A percentile compares a stretch with the other conserved stretches of the same genome.
Evolutionary conservation across 1,140 invertebrate genomes (phyloP).

Genomic region (Artemia franciscana): DNA sequence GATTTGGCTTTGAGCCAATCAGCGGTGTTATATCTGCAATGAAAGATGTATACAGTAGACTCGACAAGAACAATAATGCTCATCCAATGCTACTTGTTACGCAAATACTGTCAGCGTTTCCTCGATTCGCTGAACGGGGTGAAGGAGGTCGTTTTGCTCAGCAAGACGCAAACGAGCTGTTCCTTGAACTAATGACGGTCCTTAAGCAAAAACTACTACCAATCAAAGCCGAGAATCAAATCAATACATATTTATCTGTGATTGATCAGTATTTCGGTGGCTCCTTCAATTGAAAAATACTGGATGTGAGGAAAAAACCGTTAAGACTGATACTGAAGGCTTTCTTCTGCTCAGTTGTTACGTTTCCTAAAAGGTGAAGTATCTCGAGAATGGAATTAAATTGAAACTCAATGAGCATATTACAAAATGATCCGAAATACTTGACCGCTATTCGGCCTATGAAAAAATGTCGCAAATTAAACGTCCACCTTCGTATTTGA

Average conservation of each 20-base stretch:
- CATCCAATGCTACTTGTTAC: conserved; percentile 17
- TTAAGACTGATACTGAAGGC: conserved; percentile 45
- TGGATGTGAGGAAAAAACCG: conserved; percentile 59
- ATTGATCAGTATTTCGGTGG: conserved; percentile 90
- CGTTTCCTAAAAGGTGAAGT: conserved; percentile 91
- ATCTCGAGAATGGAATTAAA: conserved; percentile 76
- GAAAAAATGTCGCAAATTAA: conserved; percentile 79
- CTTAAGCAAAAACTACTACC: conserved; percentile 61
- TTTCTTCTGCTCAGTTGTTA: conserved; percentile 95
- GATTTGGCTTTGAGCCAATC: background rate
- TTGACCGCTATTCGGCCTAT: conserved; percentile 74
- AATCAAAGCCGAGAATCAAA: conserved; percentile 19
- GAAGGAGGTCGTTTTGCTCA: background rate
- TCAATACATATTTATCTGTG: conserved; percentile 28
- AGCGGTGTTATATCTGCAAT: conserved; percentile 47
- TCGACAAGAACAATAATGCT: conserved; percentile 48
- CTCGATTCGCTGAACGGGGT: conserved; percentile 58
- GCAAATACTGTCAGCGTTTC: conserved; percentile 33
- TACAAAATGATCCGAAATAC: conserved; percentile 64
- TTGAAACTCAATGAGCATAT: conserved; percentile 83
- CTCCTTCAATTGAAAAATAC: conserved; percentile 62
- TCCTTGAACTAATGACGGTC: conserved; percentile 80
- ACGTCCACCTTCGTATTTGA: conserved; percentile 82
- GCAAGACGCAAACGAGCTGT: conserved; percentile 71
- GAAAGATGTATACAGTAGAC: conserved; percentile 48